phyloP scores from a whole-genome alignment of 1,140 invertebrate genomes.

The Drosophila miranda region DNA sequence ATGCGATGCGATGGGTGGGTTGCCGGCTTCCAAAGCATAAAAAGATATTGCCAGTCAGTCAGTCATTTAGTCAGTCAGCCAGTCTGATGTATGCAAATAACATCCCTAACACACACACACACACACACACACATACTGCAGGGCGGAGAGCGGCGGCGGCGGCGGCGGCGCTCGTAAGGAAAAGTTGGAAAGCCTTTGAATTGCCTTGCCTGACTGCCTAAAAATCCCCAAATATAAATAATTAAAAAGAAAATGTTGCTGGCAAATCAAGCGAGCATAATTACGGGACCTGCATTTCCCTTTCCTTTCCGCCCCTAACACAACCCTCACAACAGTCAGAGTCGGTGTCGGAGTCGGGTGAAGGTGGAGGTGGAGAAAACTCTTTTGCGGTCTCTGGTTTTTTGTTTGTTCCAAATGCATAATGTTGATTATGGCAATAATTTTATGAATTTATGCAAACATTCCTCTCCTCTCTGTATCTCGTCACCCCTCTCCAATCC shows the following conservation, averaged over 20 bases:
- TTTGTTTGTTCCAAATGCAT: slow-evolving; percentile 74
- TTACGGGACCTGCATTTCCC: slow-evolving; percentile 42
- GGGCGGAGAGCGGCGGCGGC: too few relatives aligned
- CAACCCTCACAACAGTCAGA: neutral
- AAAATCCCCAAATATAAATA: slow-evolving; percentile 81
- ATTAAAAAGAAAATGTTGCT: slow-evolving; percentile 80
- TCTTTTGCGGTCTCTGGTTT: slow-evolving; percentile 65
- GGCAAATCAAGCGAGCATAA: slow-evolving; percentile 77
- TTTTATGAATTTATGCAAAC: slow-evolving; percentile 82
- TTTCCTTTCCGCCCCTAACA: neutral
- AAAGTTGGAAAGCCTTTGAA: slow-evolving; percentile 65
- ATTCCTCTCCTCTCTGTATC: slow-evolving; percentile 19
- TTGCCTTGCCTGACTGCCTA: slow-evolving; percentile 65
- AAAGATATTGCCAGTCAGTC: slow-evolving; percentile 69
- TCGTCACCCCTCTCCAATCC: neutral
- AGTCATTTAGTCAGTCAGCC: slow-evolving; percentile 30
- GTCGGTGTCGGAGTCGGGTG: neutral
- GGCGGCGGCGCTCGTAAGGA: slow-evolving; percentile 7
- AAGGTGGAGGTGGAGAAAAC: slow-evolving; percentile 8
- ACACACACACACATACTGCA: slow-evolving; percentile 11
- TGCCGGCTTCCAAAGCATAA: slow-evolving; percentile 55
- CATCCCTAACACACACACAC: slow-evolving; percentile 52
- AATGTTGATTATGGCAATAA: slow-evolving; percentile 82
- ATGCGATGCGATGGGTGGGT: slow-evolving; percentile 2
- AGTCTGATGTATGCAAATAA: slow-evolving; percentile 75